Evolutionary conservation across 2,113 vertebrate species (phyloP).

Genomic region (Martes martes): DNA sequence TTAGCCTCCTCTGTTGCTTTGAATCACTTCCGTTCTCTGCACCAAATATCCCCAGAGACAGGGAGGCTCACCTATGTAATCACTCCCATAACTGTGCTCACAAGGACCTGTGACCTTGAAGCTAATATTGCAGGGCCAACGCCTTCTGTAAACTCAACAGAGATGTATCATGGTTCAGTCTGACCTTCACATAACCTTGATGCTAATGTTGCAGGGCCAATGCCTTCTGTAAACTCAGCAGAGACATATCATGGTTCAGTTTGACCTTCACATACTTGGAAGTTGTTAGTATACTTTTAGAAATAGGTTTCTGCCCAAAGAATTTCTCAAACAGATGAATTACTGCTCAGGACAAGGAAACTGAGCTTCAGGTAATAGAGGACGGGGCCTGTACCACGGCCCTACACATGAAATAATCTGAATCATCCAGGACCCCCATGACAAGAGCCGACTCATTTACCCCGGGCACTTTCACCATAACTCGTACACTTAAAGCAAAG

Average conservation of each 20-base stretch:
- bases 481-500: too few relatives aligned
- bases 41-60: neutral
- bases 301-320: neutral
- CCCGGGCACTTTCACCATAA: too few relatives aligned
- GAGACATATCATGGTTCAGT: neutral
- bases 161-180: neutral
- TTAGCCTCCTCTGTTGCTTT: neutral
- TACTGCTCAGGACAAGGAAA: neutral
- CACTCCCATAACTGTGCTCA: neutral
- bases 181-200: neutral
- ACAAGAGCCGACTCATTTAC: accelerated
- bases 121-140: too few relatives aligned
- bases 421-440: neutral
- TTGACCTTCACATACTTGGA: accelerated
- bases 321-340: neutral
- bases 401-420: neutral
- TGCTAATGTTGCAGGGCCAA: neutral
- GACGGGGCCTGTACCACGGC: too few relatives aligned
- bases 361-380: neutral
- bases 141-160: neutral
- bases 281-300: neutral
- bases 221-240: neutral
- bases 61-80: neutral
- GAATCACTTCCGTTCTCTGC: neutral
- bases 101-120: too few relatives aligned